A percentile compares a stretch with the other conserved stretches of the same genome.
Evolutionary conservation across 1,140 invertebrate genomes (phyloP).

Genomic region (Penaeus vannamei): DNA sequence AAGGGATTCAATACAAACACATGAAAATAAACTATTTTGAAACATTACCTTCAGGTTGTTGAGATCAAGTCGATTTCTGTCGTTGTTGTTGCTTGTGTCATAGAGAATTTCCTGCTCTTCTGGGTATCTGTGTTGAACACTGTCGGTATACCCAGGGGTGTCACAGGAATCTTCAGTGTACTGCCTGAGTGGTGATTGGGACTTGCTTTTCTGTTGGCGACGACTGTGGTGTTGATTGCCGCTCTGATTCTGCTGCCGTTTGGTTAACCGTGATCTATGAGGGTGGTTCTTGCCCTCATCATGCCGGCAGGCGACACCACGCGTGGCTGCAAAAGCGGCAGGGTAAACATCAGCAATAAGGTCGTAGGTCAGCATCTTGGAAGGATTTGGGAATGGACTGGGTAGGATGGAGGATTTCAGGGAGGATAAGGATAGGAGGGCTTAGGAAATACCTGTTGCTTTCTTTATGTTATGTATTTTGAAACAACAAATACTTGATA

Average conservation of each 20-base stretch:
- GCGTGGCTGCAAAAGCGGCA: slow-evolving; percentile 67
- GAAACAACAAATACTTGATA: neutral
- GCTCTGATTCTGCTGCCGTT: slow-evolving; percentile 37
- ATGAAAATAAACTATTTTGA: slow-evolving; percentile 7
- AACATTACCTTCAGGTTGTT: slow-evolving; percentile 56
- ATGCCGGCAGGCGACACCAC: slow-evolving; percentile 56
- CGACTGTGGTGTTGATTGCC: slow-evolving; percentile 49
- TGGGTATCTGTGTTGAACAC: neutral
- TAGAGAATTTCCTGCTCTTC: neutral
- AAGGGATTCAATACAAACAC: slow-evolving; percentile 25
- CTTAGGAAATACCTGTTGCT: neutral
- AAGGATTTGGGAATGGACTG: neutral
- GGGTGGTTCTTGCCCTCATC: slow-evolving; percentile 58
- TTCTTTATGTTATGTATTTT: neutral
- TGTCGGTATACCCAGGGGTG: neutral
- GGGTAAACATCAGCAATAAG: slow-evolving; percentile 66
- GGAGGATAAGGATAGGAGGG: neutral
- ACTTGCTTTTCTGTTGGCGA: slow-evolving; percentile 34
- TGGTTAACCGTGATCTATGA: slow-evolving; percentile 65
- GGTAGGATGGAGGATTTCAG: neutral
- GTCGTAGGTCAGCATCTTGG: slow-evolving; percentile 66
- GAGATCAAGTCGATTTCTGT: slow-evolving; percentile 54
- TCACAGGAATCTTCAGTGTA: slow-evolving; percentile 33
- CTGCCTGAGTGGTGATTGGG: slow-evolving; percentile 5
- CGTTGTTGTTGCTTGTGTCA: slow-evolving; percentile 60